Percentiles rank a stretch among this genome's conserved stretches.
Evolutionary conservation across 2,113 vertebrate genomes (phyloP).

Genomic region (Cololabis saira): DNA sequence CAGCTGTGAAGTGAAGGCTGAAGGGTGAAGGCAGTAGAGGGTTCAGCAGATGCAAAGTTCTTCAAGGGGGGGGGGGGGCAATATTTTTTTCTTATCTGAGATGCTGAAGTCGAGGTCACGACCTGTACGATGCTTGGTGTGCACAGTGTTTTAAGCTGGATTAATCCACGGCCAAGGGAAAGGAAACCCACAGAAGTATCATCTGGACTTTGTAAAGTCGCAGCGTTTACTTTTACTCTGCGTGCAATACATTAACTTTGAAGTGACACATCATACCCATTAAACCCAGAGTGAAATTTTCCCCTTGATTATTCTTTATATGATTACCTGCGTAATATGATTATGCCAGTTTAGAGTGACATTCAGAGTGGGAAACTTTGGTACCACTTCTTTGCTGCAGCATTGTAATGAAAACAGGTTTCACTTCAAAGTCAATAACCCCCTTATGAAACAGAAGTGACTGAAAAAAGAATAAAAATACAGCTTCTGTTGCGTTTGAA

Average conservation of each 20-base stretch:
- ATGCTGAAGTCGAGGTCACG: conserved; percentile 70
- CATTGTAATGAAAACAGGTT: conserved; percentile 24
- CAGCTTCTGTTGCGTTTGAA: conserved; percentile 19
- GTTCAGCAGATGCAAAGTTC: conserved; percentile 55
- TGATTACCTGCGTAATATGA: conserved; percentile 58
- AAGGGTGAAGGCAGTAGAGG: conserved; percentile 36
- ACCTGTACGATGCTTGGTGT: conserved; percentile 56
- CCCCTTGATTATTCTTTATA: conserved; percentile 41
- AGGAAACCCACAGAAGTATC: conserved; percentile 60
- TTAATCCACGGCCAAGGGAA: conserved; percentile 65
- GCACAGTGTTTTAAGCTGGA: conserved; percentile 62
- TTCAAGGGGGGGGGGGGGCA: conserved; percentile 60
- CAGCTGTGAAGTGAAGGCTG: conserved; percentile 84
- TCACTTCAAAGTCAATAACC: conserved; percentile 40
- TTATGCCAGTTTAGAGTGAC: conserved; percentile 41
- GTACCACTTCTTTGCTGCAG: conserved; percentile 31
- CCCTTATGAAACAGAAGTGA: conserved; percentile 35
- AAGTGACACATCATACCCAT: conserved; percentile 32
- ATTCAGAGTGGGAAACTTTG: conserved; percentile 39
- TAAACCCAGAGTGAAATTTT: conserved; percentile 30
- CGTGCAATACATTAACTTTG: conserved; percentile 29
- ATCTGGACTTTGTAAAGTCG: conserved; percentile 60
- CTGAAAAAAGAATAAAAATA: conserved; percentile 31
- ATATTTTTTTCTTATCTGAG: conserved; percentile 56
- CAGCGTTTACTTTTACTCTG: conserved; percentile 21